These are phyloP conservation scores for Cuculus canorus DNA, from an alignment of 2,797 vertebrate species.

Conservation along the genomic window DNA sequence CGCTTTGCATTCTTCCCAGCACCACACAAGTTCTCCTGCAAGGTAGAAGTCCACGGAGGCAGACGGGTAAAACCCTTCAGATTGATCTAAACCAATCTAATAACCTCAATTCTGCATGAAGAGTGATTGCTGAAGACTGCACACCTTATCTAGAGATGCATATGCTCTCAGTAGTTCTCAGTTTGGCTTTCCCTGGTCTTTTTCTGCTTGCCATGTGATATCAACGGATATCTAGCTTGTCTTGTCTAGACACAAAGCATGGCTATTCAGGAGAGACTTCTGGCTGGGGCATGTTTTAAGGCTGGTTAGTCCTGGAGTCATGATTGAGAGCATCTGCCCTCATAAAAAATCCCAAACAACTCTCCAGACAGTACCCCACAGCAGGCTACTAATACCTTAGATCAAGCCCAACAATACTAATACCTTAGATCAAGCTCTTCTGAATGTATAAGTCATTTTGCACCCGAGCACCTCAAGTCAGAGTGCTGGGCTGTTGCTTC, in stretches of 20 bases:
- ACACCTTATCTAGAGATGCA: not conserved
- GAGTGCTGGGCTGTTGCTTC: not conserved
- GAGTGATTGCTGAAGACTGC: not conserved
- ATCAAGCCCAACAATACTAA: not conserved
- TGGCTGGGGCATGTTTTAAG: not conserved
- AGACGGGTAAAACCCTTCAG: not conserved
- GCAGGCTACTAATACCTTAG: not conserved
- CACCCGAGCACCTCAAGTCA: not conserved
- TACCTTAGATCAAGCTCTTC: not conserved
- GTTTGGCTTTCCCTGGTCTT: not conserved
- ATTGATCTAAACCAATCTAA: not conserved
- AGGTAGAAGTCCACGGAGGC: not conserved
- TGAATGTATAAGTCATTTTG: not conserved
- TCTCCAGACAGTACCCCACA: not conserved
- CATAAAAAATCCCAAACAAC: not conserved
- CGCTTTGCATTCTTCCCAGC: not conserved
- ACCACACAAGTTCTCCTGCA: not conserved
- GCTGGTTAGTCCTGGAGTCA: not conserved
- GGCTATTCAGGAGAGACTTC: not conserved
- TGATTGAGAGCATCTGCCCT: not conserved
- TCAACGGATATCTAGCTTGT: not conserved
- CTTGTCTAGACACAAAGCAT: not conserved
- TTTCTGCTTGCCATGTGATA: not conserved
- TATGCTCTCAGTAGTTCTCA: not conserved
- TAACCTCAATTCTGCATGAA: not conserved